These are phyloP conservation scores for Poeciliopsis retropinna DNA, from an alignment of 2,113 vertebrate species.

Conservation along the genomic window DNA sequence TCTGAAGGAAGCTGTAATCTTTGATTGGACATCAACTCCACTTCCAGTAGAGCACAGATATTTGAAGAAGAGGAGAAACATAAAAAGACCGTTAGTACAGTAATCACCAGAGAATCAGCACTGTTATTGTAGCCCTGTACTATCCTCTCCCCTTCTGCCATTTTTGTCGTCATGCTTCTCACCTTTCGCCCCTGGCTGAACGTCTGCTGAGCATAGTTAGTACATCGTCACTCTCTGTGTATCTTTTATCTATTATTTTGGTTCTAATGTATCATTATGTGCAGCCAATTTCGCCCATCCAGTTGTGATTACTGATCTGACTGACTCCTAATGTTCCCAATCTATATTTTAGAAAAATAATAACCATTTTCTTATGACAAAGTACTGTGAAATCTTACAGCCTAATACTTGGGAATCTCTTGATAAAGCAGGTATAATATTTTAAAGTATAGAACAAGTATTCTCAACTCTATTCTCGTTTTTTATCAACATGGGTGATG, in stretches of 20 bases:
- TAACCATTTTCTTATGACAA: conserved; percentile 43
- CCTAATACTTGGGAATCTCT: conserved; percentile 17
- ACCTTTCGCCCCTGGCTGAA: conserved; percentile 42
- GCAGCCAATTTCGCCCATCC: conserved; percentile 37
- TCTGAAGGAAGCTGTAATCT: conserved; percentile 55
- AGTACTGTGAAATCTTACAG: conserved; percentile 41
- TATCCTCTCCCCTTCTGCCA: conserved; percentile 35
- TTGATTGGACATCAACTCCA: conserved; percentile 80
- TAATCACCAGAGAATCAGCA: conserved; percentile 48
- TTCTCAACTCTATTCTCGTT: conserved; percentile 25
- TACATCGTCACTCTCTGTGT: conserved; percentile 32
- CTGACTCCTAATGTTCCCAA: conserved; percentile 26
- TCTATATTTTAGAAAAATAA: conserved; percentile 44
- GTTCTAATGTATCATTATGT: conserved; percentile 41
- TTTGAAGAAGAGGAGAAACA: conserved; percentile 67
- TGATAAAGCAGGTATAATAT: conserved; percentile 44
- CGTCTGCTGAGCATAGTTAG: conserved; percentile 41
- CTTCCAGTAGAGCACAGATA: conserved; percentile 91
- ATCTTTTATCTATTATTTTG: conserved; percentile 15
- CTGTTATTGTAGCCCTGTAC: conserved; percentile 36
- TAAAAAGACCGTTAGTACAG: conserved; percentile 68
- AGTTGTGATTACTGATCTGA: conserved; percentile 19
- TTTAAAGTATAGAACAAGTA: conserved; percentile 34
- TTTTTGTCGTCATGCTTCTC: conserved; percentile 45
- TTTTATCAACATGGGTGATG: conserved; percentile 51